Conservation (phyloP, 2,888 invertebrate species). For the Chaetoderma sp. region DNA sequence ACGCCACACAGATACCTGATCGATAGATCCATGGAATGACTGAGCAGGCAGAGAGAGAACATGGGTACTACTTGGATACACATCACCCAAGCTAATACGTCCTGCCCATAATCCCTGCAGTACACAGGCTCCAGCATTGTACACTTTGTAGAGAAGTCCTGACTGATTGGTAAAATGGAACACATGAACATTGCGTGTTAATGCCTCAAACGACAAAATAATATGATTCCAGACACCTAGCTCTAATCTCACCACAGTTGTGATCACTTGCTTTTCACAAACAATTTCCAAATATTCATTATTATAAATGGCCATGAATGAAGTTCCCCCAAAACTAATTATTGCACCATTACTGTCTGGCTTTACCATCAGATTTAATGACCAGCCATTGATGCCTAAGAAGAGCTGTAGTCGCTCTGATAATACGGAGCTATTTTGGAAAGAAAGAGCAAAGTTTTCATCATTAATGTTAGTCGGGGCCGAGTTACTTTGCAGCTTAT, state of each 20-base stretch:
- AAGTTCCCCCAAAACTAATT: slow-evolving; percentile 41
- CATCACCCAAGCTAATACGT: slow-evolving; percentile 43
- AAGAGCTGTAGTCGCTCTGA: slow-evolving; percentile 26
- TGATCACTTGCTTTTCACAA: slow-evolving; percentile 30
- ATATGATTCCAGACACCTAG: slow-evolving; percentile 49
- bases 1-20: slow-evolving; percentile 49
- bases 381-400: slow-evolving; percentile 33
- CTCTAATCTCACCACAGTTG: slow-evolving; percentile 23
- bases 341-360: slow-evolving; percentile 41
- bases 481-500: no score
- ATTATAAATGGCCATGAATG: slow-evolving; percentile 44
- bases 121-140: slow-evolving; percentile 35
- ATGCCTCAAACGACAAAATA: slow-evolving; percentile 39
- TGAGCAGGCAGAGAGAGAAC: slow-evolving; percentile 21
- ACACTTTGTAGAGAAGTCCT: slow-evolving; percentile 37
- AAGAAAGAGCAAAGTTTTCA: slow-evolving; percentile 44
- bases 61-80: slow-evolving; percentile 41
- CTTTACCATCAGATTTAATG: slow-evolving; percentile 47
- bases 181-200: slow-evolving; percentile 35
- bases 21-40: slow-evolving; percentile 43
- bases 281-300: slow-evolving; percentile 37
- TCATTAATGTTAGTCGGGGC: slow-evolving; percentile 11
- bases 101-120: slow-evolving; percentile 39
- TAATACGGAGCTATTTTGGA: slow-evolving; percentile 43
- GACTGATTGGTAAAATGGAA: slow-evolving; percentile 41